Base-by-base conservation (phyloP, 2,113 vertebrate species). In the Acrocephalus arundinaceus region DNA sequence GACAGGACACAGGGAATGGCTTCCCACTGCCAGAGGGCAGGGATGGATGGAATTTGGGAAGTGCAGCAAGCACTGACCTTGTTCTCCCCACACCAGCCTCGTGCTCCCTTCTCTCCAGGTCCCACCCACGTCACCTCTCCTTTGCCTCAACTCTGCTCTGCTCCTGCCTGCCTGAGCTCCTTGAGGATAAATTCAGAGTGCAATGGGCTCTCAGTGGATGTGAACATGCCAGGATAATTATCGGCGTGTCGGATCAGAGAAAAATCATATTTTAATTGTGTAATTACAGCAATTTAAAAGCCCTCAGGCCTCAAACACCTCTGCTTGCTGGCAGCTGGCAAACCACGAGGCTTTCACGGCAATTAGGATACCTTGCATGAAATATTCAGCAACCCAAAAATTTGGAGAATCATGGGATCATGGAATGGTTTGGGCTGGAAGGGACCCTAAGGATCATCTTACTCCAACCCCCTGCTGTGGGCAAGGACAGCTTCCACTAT, bases 221-320 rank as follows among this genome's bases (percentile, higher is more conserved):
- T 48, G 77, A 94, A n/a, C 87, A 79, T 0, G 1, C 81, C 85
- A 68, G 74, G 81, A 39, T 87, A 79, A 96, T 76, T 70, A 95
- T 43, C 46, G 49, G 85, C 6, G 1, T 73, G 91, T 89, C 1
- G 1, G 31, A 94, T 87, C 37, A 15, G 71, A 46, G 75, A 43
- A 83, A 96, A 96, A 90, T 85, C 46, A 11, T 58, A 73, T 54
- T 91, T 96, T 87, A 94, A 94, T 95, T 83, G 85, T 94, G 82
- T 95, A 96, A 97, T 96, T 87, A 55, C 67, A 91, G 87, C 89
- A 70, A 95, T 96, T 90, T 37, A 33, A 72, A 91, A 93, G 62
- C 77, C 91, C 67, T 87, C 70, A 31, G 82, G 94, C 85, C 89
- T 91, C 46, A 35, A 93, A 80, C 54, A 94, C 87, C 89, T 87